Percentiles rank a stretch among this genome's conserved stretches.
Conservation (phyloP, 1,140 invertebrate genomes). For the Leptinotarsa texana region DNA sequence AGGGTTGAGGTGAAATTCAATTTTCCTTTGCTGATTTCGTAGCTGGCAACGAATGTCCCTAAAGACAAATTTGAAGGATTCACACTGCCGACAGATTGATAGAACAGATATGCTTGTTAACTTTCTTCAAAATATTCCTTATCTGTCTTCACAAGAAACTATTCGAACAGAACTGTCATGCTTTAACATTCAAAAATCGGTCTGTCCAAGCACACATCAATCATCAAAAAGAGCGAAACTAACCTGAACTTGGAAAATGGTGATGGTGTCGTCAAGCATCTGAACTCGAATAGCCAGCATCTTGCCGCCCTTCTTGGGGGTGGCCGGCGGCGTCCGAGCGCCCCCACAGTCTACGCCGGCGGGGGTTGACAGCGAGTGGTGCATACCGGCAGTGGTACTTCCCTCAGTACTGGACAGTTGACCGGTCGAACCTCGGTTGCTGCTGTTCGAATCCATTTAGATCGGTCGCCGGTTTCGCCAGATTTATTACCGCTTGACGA, state of each 20-base stretch:
- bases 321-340: slow-evolving; percentile 69
- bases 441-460: slow-evolving; percentile 38
- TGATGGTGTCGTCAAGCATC: slow-evolving; percentile 86
- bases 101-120: too few species aligned
- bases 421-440: slow-evolving; percentile 50
- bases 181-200: too few species aligned
- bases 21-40: too few species aligned
- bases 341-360: slow-evolving; percentile 74
- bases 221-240: slow-evolving; percentile 37
- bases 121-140: too few species aligned
- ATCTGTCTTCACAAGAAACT: too few species aligned
- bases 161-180: too few species aligned
- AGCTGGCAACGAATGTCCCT: too few species aligned
- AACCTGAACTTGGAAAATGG: slow-evolving; percentile 91
- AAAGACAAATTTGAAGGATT: too few species aligned
- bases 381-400: slow-evolving; percentile 64
- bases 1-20: too few species aligned
- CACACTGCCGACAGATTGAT: too few species aligned
- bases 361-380: slow-evolving; percentile 81
- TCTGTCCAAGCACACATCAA: too few species aligned
- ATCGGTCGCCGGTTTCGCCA: slow-evolving; percentile 12
- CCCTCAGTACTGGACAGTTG: slow-evolving; percentile 50
- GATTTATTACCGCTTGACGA: slow-evolving; percentile 27
- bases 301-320: slow-evolving; percentile 81
- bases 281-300: slow-evolving; percentile 84